Evolutionary conservation across 2,113 vertebrate genomes (phyloP).

Genomic region (Aramus guarauna): DNA sequence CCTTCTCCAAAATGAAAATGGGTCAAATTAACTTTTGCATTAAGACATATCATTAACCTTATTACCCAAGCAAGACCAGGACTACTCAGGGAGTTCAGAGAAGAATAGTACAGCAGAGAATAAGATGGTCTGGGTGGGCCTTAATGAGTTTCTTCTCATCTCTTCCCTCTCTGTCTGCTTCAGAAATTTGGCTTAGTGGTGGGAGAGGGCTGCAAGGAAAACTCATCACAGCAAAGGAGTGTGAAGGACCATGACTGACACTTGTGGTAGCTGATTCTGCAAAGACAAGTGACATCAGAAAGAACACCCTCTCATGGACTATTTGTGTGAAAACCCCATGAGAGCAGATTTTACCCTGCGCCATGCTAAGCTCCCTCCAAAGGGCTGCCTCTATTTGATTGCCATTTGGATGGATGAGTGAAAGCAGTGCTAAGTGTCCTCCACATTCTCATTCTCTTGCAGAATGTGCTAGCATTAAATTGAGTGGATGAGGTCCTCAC

Average conservation of each 20-base stretch:
- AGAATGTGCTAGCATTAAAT: not conserved
- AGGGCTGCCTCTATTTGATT: not conserved
- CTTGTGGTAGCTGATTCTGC: not conserved
- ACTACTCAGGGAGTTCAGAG: not conserved
- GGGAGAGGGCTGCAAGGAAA: not conserved
- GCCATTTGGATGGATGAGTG: not conserved
- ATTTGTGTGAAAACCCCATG: not conserved
- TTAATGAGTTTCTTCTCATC: not conserved
- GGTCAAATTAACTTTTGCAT: not conserved
- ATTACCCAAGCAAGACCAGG: not conserved
- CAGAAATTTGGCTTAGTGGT: not conserved
- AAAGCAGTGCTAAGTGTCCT: not conserved
- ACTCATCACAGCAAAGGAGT: not conserved
- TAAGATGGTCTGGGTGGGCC: not conserved
- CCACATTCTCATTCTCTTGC: not conserved
- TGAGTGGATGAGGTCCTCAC: not conserved
- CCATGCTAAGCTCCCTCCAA: not conserved
- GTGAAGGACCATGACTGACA: not conserved
- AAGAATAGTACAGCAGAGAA: not conserved
- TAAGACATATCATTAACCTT: not conserved
- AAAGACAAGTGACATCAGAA: not conserved
- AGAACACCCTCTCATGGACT: not conserved
- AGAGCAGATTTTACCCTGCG: not conserved
- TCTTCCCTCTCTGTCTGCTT: not conserved
- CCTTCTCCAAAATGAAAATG: not conserved